Base-by-base conservation (phyloP, 2,113 vertebrate genomes). In the Isichthys henryi region DNA sequence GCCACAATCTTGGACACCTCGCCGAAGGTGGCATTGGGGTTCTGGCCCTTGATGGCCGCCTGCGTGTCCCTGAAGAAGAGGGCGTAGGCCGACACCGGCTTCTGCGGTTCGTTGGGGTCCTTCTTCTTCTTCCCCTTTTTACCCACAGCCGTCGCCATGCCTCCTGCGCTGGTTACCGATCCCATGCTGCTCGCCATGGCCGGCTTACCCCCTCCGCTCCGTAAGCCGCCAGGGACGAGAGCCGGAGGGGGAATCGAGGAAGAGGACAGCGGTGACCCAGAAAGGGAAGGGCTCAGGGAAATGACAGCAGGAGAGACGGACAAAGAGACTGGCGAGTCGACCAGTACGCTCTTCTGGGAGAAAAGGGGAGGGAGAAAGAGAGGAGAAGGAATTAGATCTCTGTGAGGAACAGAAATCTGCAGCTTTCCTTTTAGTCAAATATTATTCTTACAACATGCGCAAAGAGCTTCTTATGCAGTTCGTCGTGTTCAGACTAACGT, bases 1-100 rank as follows among this genome's bases (percentile, higher is more conserved):
- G 97, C 97, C 82, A 98, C 97, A 0, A 98, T 98, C 94, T 97
- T 98, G 1, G 97, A 98, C 8, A 98, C 97, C 66, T 98, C 97
- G 13, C 97, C 97, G 27, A 98, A 98, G 0, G 97, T 97, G 17
- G 97, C 97, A 88, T 96, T 97, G 90, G 97, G 97, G 90, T 98
- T 98, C 92, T 98, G 97, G 13, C 97, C 97, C 89, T 98, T 98
- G 46, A 98, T 98, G 39, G 97, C 97, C 0, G 97, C 97, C 92
- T 98, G 97, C 0, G 97, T 98, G 94, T 98, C 97, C 80, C 97
- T 95, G 93, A 98, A 98, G 93, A 98, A 98, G 50, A 98, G 92
- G 0, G 97, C 97, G 82, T 98, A 98, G 21, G 97, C 97, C 1
- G 97, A 98, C 52, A 98, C 96, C 0, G 97, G 97, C 90, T 98